A percentile compares a stretch with the other conserved stretches of the same genome.
These are phyloP conservation scores for Desoria tigrina DNA, from an alignment of 2,888 invertebrate species.

Conservation along the genomic window DNA sequence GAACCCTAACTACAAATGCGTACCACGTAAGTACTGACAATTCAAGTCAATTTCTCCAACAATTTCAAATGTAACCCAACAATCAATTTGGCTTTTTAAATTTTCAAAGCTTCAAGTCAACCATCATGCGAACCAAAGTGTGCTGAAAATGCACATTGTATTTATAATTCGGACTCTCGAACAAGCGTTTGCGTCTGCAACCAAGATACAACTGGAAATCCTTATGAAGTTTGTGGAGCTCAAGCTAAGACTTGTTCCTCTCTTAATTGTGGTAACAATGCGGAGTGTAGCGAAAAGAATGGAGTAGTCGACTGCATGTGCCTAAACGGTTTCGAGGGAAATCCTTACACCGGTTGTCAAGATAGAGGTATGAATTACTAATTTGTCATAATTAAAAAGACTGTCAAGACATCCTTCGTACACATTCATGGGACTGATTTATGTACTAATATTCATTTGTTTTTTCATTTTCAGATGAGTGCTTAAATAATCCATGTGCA, in stretches of 20 bases:
- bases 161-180: slow-evolving; percentile 61
- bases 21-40: slow-evolving; percentile 74
- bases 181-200: slow-evolving; percentile 73
- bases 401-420: too few relatives aligned
- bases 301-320: slow-evolving; percentile 76
- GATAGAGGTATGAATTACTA: slow-evolving; percentile 58
- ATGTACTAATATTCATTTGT: background rate
- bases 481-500: slow-evolving; percentile 75
- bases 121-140: slow-evolving; percentile 79
- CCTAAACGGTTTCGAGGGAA: slow-evolving; percentile 72
- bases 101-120: slow-evolving; percentile 67
- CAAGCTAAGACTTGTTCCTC: slow-evolving; percentile 71
- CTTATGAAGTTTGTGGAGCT: slow-evolving; percentile 76
- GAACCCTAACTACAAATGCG: slow-evolving; percentile 83
- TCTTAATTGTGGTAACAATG: slow-evolving; percentile 74
- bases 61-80: background rate
- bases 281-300: slow-evolving; percentile 76
- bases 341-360: slow-evolving; percentile 81
- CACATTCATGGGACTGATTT: background rate
- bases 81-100: background rate
- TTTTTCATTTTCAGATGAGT: slow-evolving; percentile 65
- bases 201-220: slow-evolving; percentile 81
- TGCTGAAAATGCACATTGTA: slow-evolving; percentile 81
- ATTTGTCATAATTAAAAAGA: too few relatives aligned
- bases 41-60: background rate